Evolutionary conservation across 2,888 invertebrate genomes (phyloP).

Genomic region (Apodemia duryi): DNA sequence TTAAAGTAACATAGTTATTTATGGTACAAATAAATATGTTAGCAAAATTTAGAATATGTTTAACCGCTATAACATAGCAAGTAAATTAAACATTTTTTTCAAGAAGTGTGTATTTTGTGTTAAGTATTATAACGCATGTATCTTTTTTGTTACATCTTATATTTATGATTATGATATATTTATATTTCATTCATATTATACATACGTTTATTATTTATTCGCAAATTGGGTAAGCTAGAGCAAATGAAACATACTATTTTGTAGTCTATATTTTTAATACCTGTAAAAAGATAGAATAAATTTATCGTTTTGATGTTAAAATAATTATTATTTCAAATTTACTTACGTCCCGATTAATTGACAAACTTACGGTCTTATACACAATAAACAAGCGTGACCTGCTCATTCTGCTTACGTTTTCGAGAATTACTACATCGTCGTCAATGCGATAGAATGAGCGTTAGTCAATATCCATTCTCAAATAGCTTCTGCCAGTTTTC

Average conservation of each 20-base stretch:
- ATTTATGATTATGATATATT: not conserved
- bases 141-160: not conserved
- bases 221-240: not conserved
- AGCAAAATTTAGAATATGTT: not conserved
- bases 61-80: not conserved
- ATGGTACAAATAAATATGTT: not conserved
- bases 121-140: not conserved
- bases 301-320: too few species aligned
- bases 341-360: too few species aligned
- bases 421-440: too few species aligned
- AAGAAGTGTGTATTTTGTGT: not conserved
- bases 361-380: too few species aligned
- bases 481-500: too few species aligned
- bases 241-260: not conserved
- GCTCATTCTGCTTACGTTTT: too few species aligned
- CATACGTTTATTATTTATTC: not conserved
- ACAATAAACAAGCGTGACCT: too few species aligned
- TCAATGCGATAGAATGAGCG: too few species aligned
- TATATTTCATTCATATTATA: not conserved
- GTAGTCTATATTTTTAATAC: not conserved
- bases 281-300: too few species aligned
- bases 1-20: not conserved
- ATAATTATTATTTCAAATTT: too few species aligned
- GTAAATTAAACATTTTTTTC: not conserved
- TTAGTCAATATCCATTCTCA: too few species aligned